Conservation (phyloP, 2,113 vertebrate genomes). For the Mastomys coucha region DNA sequence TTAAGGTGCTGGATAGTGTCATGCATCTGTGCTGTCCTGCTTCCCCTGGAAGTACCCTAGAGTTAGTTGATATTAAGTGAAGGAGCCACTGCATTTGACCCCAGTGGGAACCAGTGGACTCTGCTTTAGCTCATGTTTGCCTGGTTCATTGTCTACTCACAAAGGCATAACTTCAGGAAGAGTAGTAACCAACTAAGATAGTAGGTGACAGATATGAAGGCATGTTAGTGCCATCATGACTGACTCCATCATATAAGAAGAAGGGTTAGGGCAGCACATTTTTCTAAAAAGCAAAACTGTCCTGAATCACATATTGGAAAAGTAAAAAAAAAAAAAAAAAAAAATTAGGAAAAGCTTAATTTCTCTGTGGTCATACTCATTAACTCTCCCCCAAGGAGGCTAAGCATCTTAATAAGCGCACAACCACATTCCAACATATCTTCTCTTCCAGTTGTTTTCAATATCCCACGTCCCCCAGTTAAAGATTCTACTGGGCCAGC, state of each 20-base stretch:
- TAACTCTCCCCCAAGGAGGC: background rate
- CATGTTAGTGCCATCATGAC: background rate
- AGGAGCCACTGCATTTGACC: background rate
- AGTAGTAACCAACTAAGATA: background rate
- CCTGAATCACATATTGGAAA: background rate
- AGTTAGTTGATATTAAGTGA: background rate
- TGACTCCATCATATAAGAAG: background rate
- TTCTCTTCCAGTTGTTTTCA: conserved; percentile 51
- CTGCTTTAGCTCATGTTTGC: background rate
- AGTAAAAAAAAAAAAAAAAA: background rate
- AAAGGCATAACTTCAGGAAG: background rate
- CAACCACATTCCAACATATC: conserved; percentile 15
- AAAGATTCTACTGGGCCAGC: background rate
- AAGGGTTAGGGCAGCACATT: background rate
- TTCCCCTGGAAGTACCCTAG: background rate
- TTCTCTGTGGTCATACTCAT: background rate
- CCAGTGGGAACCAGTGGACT: background rate
- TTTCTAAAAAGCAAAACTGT: background rate
- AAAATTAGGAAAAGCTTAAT: background rate
- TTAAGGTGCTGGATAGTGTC: background rate
- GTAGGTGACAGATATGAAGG: background rate
- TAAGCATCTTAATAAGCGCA: conserved; percentile 24
- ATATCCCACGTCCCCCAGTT: conserved; percentile 17
- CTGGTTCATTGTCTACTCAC: background rate
- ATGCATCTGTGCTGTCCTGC: background rate